Conservation (phyloP, 2,888 invertebrate species). For the Agriopis marginaria region DNA sequence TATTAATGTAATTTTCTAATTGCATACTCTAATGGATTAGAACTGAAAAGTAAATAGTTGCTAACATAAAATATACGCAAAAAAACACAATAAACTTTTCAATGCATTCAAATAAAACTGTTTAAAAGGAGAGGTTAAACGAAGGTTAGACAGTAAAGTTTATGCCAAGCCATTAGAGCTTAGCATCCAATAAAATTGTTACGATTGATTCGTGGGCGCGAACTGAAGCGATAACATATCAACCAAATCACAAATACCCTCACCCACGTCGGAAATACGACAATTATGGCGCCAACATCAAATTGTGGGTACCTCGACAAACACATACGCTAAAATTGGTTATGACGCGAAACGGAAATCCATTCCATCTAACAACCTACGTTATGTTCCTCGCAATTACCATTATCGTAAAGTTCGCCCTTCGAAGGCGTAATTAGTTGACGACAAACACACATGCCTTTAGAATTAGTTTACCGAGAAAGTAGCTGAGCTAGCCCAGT, state of each 20-base stretch:
- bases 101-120: conserved; percentile 4
- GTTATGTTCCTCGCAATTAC: conserved; percentile 14
- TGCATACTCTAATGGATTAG: not conserved
- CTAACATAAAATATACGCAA: not conserved
- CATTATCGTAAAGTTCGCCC: conserved; percentile 20
- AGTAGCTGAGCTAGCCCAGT: conserved; percentile 13
- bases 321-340: conserved; percentile 17
- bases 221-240: conserved; percentile 42
- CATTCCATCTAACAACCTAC: conserved; percentile 17
- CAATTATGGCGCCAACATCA: conserved; percentile 31
- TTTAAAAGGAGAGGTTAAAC: conserved; percentile 16
- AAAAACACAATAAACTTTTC: not conserved
- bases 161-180: conserved; percentile 39
- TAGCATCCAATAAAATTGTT: conserved; percentile 45
- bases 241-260: conserved; percentile 27
- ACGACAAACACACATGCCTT: not conserved
- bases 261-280: conserved; percentile 11
- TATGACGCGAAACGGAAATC: conserved; percentile 20
- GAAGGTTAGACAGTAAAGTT: conserved; percentile 27
- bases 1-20: not conserved
- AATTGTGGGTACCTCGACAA: conserved; percentile 9
- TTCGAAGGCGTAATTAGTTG: not conserved
- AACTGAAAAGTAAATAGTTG: not conserved
- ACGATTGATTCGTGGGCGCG: conserved; percentile 47
- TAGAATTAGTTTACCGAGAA: conserved; percentile 44